phyloP scores from a whole-genome alignment of 2,113 vertebrate genomes.

The Bubo bubo region DNA sequence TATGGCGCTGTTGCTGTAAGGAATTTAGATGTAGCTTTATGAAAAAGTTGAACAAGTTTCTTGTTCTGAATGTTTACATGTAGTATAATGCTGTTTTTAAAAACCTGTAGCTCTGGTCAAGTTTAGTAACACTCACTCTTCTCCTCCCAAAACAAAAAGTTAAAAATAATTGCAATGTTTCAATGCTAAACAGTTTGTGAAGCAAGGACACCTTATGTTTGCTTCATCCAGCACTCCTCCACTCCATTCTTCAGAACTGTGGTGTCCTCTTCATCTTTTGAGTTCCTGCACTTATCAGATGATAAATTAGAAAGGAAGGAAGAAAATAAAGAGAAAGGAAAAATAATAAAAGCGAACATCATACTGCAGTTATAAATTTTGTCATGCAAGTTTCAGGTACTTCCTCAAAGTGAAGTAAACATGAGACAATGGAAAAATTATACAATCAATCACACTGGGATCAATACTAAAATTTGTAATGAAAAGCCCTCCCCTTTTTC shows the following conservation, averaged over 20 bases:
- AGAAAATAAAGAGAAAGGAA: no score
- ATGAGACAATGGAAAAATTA: not conserved
- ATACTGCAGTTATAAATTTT: not conserved
- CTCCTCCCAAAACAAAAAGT: not conserved
- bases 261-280: not conserved
- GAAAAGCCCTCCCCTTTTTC: not conserved
- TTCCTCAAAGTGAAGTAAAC: not conserved
- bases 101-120: not conserved
- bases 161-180: not conserved
- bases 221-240: not conserved
- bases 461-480: not conserved
- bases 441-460: not conserved
- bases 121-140: not conserved
- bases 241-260: not conserved
- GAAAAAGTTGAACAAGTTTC: not conserved
- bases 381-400: not conserved
- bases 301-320: not conserved
- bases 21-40: not conserved
- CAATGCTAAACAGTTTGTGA: not conserved
- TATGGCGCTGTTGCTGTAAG: not conserved
- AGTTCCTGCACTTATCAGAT: not conserved
- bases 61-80: not conserved
- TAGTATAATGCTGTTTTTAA: not conserved
- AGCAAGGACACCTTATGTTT: not conserved
- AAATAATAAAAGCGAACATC: not conserved